Evolutionary conservation across 30 jellyfish, hydroid and myxozoan genomes (phyloP).

Genomic region (Phacellophora camtschatica): DNA sequence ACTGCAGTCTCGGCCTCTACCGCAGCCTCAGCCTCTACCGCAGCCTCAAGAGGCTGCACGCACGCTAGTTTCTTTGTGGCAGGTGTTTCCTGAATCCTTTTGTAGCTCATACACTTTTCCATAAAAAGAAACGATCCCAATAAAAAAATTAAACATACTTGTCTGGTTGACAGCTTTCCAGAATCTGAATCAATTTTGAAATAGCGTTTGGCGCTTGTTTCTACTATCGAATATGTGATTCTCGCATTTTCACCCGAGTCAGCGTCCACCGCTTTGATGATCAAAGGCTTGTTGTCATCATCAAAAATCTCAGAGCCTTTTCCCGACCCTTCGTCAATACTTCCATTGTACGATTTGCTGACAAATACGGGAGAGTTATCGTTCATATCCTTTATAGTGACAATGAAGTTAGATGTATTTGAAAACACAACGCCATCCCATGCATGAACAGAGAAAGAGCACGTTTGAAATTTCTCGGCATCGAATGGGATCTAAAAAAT

Average conservation of each 20-base stretch:
- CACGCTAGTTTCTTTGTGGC: no score
- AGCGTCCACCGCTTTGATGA: conserved; percentile 67
- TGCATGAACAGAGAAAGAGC: conserved; percentile 70
- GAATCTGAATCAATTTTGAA: conserved; percentile 63
- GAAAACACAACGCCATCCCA: conserved; percentile 26
- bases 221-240: conserved; percentile 64
- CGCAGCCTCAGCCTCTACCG: no score
- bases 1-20: no score
- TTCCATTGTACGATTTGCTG: conserved; percentile 65
- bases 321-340: conserved; percentile 83
- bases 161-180: conserved; percentile 75
- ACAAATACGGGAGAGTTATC: conserved; percentile 83
- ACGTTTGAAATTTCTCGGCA: conserved; percentile 58
- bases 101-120: no score
- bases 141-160: conserved; percentile 52
- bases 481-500: conserved; percentile 67
- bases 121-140: no score
- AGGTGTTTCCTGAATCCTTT: no score
- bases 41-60: no score
- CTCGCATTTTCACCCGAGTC: conserved; percentile 86
- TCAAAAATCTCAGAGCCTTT: conserved; percentile 76
- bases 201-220: conserved; percentile 60
- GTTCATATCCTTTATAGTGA: conserved; percentile 65
- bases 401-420: conserved; percentile 39
- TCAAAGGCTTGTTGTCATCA: conserved; percentile 38